These are phyloP conservation scores for Thecophora atra DNA, from an alignment of 2,888 invertebrate genomes.

Conservation along the genomic window DNA sequence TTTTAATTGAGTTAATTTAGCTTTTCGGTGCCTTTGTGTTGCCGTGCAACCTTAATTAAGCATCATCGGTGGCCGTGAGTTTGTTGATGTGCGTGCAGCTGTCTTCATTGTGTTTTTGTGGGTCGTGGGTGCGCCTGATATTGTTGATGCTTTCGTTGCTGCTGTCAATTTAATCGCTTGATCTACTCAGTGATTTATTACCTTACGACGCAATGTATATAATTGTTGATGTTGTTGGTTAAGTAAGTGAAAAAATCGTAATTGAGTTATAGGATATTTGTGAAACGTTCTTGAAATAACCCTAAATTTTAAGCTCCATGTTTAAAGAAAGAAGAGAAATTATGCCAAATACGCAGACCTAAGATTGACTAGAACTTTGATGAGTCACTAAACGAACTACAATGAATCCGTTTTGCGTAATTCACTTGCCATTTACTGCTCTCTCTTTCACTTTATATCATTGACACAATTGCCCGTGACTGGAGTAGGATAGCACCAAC, in stretches of 20 bases:
- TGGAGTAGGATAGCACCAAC: slow-evolving; percentile 20
- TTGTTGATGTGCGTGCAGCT: slow-evolving; percentile 1
- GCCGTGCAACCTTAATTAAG: slow-evolving; percentile 11
- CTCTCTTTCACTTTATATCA: not conserved
- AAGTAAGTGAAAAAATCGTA: not conserved
- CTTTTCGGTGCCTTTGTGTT: slow-evolving; percentile 9
- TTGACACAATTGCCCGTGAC: slow-evolving; percentile 15
- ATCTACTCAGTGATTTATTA: slow-evolving; percentile 21
- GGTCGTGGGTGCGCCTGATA: not conserved
- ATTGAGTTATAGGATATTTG: no score
- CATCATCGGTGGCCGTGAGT: slow-evolving; percentile 20
- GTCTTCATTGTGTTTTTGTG: not conserved
- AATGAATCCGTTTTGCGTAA: no score
- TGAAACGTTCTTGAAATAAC: no score
- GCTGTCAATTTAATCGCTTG: slow-evolving; percentile 5
- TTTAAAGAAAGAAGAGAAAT: no score
- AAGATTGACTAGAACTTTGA: no score
- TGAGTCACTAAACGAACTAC: no score
- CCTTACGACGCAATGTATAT: not conserved
- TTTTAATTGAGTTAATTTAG: slow-evolving; percentile 33
- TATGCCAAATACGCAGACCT: no score
- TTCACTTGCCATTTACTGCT: no score
- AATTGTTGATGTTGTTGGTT: not conserved
- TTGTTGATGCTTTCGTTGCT: not conserved
- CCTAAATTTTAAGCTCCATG: no score